phyloP scores from a whole-genome alignment of 2,113 vertebrate genomes.

The Cinclus mexicanus region DNA sequence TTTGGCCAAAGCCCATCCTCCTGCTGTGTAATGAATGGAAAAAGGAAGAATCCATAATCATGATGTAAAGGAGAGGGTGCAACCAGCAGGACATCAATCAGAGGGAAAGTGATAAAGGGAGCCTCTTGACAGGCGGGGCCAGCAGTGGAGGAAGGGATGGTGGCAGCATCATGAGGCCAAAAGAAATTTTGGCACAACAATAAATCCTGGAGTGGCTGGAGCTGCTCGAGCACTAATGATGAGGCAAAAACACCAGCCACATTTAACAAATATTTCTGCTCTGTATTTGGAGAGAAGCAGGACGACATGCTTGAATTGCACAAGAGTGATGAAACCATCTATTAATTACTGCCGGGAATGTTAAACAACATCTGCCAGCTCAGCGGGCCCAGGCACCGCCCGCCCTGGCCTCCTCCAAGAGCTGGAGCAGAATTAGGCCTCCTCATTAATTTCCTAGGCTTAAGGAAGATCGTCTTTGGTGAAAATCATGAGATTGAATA shows the following conservation, averaged over 20 bases:
- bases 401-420: neutral
- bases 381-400: constrained; percentile 45
- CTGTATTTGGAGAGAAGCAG: constrained; percentile 41
- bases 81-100: constrained; percentile 25
- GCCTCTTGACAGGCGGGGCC: neutral
- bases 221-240: neutral
- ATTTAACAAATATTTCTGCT: constrained; percentile 65
- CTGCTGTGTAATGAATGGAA: neutral
- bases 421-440: constrained; percentile 37
- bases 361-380: constrained; percentile 70
- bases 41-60: neutral
- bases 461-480: neutral
- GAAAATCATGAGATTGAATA: neutral
- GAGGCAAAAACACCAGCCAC: neutral
- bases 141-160: neutral
- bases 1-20: neutral
- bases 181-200: constrained; percentile 19
- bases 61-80: neutral
- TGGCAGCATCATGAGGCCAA: neutral
- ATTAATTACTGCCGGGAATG: constrained; percentile 63
- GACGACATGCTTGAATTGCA: constrained; percentile 55
- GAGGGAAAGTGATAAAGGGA: constrained; percentile 20
- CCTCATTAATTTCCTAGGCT: constrained; percentile 22
- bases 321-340: constrained; percentile 54
- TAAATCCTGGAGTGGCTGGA: constrained; percentile 38